phyloP scores from a whole-genome alignment of 2,888 invertebrate species.

The Automeris io region DNA sequence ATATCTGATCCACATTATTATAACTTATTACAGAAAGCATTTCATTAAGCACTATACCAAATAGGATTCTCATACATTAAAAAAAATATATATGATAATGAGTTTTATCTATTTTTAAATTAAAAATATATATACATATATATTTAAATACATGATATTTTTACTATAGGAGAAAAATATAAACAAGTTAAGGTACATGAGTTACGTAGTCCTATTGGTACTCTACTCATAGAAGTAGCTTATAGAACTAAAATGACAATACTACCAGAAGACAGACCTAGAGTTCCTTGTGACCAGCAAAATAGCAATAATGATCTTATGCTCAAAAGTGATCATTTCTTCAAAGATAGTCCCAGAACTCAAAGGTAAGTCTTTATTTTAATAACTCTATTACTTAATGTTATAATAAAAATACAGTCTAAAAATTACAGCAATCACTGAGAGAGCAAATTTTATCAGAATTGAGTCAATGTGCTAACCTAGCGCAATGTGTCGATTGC shows the following conservation, averaged over 20 bases:
- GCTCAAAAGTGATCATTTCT: slow-evolving; percentile 95
- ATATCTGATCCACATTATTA: too few species aligned
- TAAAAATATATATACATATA: too few species aligned
- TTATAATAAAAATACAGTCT: neutral
- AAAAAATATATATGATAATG: too few species aligned
- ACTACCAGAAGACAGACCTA: slow-evolving; percentile 85
- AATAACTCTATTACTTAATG: neutral
- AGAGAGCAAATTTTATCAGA: too few species aligned
- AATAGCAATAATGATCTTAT: slow-evolving; percentile 77
- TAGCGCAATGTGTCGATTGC: too few species aligned
- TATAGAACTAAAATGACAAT: slow-evolving; percentile 96
- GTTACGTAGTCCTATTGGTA: slow-evolving; percentile 91
- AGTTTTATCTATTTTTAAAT: too few species aligned
- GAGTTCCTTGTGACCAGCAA: slow-evolving; percentile 58
- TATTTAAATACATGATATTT: too few species aligned
- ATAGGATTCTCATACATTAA: too few species aligned
- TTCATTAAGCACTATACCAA: too few species aligned
- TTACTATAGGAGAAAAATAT: slow-evolving; percentile 83
- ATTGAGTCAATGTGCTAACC: too few species aligned
- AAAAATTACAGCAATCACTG: too few species aligned
- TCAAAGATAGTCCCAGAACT: slow-evolving; percentile 71
- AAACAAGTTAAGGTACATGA: slow-evolving; percentile 90
- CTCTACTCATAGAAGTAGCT: slow-evolving; percentile 86
- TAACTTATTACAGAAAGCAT: too few species aligned
- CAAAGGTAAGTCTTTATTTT: slow-evolving; percentile 42